Base-by-base conservation (phyloP, 2,888 invertebrate genomes). In the Stenurella melanura region DNA sequence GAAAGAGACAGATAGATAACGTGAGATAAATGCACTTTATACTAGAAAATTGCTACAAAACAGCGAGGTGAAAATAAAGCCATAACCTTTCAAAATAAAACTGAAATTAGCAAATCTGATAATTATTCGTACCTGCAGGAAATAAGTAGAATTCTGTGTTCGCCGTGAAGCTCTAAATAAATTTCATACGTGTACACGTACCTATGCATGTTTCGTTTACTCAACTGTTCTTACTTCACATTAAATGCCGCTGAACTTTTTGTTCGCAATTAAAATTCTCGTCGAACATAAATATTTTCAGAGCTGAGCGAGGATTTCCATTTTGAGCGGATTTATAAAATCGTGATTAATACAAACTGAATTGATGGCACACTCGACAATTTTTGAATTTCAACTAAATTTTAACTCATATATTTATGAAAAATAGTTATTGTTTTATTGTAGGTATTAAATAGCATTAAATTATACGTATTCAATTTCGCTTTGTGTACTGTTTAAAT, bases 251-350 rank as follows among this genome's bases (percentile, higher is more conserved):
- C 18, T 11, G 42, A 64, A 64, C 11, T 64, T 64, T 64, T 58
- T 19, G 42, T 42, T 50, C 42, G 18, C 42, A 64, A 64, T 64
- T 64, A 64, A 64, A 64, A 42, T 64, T 64, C 64, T 42, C 38
- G 26, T 64, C 64, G 64, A 64, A 64, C 19, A 42, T 38, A 64
- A 64, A 64, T 64, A 64, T 64, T 19, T 42, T 64, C n/a, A 64
- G 64, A 64, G 19, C n/a, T 18, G 64, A 42, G 19, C 17, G 38
- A 42, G 64, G 42, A 19, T 64, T 60, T 64, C 42, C 64, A 18
- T 17, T 42, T 64, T 64, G 42, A 64, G 42, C 64, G 64, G 64
- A 38, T 61, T 61, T 61, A 61, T 42, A 42, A 38, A 42, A 64
- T 64, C 19, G 42, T 19, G 64, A 64, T 64, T 64, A 64, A 42